Percentiles rank a stretch among this genome's conserved stretches.
Evolutionary conservation across 2,888 invertebrate species (phyloP).

Genomic region (Mimachlamys varia): DNA sequence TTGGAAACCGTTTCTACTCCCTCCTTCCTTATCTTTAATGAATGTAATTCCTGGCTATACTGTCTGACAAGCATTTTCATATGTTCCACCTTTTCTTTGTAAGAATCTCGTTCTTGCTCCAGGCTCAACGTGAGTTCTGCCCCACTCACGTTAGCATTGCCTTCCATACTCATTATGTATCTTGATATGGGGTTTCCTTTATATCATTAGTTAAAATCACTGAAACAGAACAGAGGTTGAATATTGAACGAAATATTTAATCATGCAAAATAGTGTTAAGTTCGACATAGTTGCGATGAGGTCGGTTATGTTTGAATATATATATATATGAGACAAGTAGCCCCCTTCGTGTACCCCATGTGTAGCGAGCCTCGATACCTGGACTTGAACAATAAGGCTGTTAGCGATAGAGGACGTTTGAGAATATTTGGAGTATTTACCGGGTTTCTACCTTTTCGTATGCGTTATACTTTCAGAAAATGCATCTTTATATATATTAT

Average conservation of each 20-base stretch:
- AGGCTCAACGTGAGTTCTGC: slow-evolving; percentile 44
- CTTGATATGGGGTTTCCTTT: not conserved
- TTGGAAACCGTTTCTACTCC: slow-evolving; percentile 72
- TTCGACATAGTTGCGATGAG: not conserved
- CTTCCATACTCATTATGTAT: slow-evolving; percentile 8
- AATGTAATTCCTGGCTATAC: slow-evolving; percentile 65
- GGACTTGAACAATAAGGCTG: not conserved
- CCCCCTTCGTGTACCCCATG: not conserved
- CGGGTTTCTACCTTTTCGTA: not conserved
- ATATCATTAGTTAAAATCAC: not conserved
- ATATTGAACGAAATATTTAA: not conserved
- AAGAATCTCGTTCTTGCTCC: slow-evolving; percentile 61
- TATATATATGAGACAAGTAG: not conserved
- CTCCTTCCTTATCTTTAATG: slow-evolving; percentile 66
- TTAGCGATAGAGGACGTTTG: slow-evolving; percentile 11
- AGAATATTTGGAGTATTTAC: not conserved
- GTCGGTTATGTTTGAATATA: not conserved
- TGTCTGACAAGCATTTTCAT: slow-evolving; percentile 63
- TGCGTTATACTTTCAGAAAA: not conserved
- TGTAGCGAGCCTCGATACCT: not conserved
- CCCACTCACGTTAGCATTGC: not conserved
- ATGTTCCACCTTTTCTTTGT: slow-evolving; percentile 66
- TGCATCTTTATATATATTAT: not conserved
- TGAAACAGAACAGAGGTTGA: not conserved
- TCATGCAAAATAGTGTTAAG: not conserved